Evolutionary conservation across 2,113 vertebrate species (phyloP).

Genomic region (Melozone crissalis): DNA sequence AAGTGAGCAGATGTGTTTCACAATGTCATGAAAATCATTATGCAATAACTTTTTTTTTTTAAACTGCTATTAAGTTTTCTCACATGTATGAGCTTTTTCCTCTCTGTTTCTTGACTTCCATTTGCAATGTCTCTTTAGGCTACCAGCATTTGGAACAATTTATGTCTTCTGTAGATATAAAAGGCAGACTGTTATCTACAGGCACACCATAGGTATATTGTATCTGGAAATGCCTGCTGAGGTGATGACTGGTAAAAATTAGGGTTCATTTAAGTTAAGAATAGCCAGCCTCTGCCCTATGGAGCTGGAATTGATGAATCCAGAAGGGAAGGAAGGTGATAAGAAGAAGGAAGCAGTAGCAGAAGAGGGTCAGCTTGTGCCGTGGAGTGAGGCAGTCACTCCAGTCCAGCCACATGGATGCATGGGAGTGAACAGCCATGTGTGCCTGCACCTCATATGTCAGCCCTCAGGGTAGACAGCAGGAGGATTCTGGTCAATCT

Average conservation of each 20-base stretch:
- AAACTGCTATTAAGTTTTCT: neutral
- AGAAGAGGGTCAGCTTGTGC: neutral
- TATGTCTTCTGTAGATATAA: neutral
- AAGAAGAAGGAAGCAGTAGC: neutral
- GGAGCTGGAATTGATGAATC: neutral
- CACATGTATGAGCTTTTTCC: neutral
- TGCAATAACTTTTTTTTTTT: neutral
- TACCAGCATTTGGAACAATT: neutral
- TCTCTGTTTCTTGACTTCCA: neutral
- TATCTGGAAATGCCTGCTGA: neutral
- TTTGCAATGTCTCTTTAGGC: neutral
- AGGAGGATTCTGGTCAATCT: constrained; percentile 1
- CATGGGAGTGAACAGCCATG: neutral
- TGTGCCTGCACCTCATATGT: neutral
- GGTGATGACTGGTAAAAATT: neutral
- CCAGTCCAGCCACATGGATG: neutral
- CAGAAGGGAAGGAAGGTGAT: neutral
- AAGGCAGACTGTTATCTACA: neutral
- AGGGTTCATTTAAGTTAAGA: neutral
- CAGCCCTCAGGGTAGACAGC: neutral
- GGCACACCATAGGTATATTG: neutral
- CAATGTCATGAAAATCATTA: neutral
- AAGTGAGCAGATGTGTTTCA: neutral
- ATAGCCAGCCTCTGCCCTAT: neutral
- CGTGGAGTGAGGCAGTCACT: accelerated